Evolutionary conservation across 1,140 invertebrate genomes (phyloP), one percentile per base, ranked within the genome.

Genomic region (Berghia stephanieae): DNA sequence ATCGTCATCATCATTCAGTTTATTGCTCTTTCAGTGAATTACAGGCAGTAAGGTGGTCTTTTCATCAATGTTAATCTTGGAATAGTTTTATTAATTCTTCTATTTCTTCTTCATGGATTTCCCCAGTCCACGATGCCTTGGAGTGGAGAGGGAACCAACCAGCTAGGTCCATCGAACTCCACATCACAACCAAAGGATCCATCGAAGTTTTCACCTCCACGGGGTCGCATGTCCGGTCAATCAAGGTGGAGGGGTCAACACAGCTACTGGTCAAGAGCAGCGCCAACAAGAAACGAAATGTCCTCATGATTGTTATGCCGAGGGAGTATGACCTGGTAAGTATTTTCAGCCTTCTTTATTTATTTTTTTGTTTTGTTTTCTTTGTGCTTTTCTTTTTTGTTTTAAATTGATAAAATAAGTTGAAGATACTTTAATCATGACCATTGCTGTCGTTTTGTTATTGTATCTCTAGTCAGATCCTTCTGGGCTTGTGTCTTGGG

Each of bases 251-350:
- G 6, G 24, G 24, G 34, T 3, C 6, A 27, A 31, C 6, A 8
- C n/a, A 60, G 55, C 34, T 6, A 24, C 27, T 63, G 16, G 93
- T 98, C 27, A 84, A 80, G 46, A 72, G 86, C 34, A 84, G 91
- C 74, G 83, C 90, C 31, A 93, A 94, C 77, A 90, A 91, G 74
- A 96, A 96, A 85, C 96, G 96, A 0, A 84, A 83, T 69, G 92
- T 98, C 85, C 92, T 98, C 0, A 87, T 98, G 10, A 91, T 99
- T 18, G 91, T 95, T 80, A 94, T 98, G 6, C 95, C 95, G 0
- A 93, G 94, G 71, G 97, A 99, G 91, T 97, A 99, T 87, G 98
- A 99, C 90, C 36, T 86, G 77, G 86, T 87, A 80, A 81, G 78
- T 69, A 18, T 67, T 10, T 63, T 21, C 16, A 10, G 13, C 10